These are phyloP conservation scores for Pandion haliaetus DNA, from an alignment of 2,113 vertebrate genomes.

Conservation along the genomic window DNA sequence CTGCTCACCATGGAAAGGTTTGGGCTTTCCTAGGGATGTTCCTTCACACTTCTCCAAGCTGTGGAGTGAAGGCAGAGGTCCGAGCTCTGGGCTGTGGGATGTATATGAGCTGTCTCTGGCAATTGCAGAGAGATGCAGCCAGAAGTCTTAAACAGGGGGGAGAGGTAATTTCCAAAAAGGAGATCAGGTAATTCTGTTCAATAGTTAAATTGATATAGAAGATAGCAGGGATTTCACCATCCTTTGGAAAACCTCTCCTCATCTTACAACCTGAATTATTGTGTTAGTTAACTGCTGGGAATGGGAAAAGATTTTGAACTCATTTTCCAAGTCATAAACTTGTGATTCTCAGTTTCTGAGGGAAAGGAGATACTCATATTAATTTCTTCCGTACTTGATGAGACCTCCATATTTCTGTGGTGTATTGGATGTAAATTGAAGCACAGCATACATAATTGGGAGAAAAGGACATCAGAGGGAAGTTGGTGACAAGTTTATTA, in stretches of 20 bases:
- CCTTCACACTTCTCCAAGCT: neutral
- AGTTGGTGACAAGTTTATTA: no score
- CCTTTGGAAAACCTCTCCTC: neutral
- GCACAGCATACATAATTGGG: neutral
- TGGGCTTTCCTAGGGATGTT: neutral
- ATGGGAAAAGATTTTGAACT: neutral
- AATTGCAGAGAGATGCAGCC: neutral
- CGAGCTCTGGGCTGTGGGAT: neutral
- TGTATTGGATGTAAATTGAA: neutral
- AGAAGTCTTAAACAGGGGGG: neutral
- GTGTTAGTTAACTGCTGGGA: neutral
- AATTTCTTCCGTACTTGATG: neutral
- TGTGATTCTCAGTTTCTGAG: neutral
- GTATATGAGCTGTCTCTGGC: neutral
- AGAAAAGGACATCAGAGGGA: neutral
- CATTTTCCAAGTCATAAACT: neutral
- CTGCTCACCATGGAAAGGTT: neutral
- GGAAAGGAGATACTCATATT: neutral
- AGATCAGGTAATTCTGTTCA: neutral
- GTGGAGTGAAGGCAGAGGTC: neutral
- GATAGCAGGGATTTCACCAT: neutral
- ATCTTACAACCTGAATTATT: neutral
- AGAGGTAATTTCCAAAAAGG: neutral
- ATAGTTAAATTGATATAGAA: neutral
- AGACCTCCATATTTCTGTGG: neutral